Conservation (phyloP, 2,113 vertebrate species). For the Malurus elegans region DNA sequence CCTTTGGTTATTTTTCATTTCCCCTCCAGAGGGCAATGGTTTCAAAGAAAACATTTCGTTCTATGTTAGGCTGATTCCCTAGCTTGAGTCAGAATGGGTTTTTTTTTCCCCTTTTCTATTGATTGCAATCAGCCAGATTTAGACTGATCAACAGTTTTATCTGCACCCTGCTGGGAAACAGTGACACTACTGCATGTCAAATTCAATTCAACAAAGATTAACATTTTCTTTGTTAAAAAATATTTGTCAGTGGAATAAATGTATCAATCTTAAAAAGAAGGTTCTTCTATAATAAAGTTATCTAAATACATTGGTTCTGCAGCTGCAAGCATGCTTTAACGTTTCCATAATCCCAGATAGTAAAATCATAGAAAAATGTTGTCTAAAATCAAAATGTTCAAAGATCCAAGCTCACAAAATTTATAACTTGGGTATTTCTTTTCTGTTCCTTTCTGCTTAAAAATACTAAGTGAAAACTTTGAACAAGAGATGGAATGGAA, state of each 20-base stretch:
- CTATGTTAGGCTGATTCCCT: neutral
- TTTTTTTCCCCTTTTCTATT: neutral
- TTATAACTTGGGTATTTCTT: neutral
- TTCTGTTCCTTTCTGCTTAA: neutral
- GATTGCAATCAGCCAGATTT: neutral
- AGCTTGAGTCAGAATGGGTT: neutral
- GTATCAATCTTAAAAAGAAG: neutral
- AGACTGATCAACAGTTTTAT: neutral
- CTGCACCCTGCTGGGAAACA: neutral
- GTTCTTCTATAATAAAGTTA: neutral
- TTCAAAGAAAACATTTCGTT: conserved; percentile 33
- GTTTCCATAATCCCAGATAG: neutral
- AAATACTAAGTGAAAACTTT: neutral
- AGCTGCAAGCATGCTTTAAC: neutral
- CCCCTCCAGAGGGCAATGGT: conserved; percentile 63
- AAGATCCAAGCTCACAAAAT: neutral
- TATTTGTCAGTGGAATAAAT: neutral
- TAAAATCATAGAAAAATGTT: neutral
- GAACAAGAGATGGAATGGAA: neutral
- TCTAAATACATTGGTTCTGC: neutral
- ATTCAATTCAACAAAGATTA: neutral
- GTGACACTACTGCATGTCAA: neutral
- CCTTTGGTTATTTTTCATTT: conserved; percentile 17
- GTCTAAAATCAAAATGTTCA: neutral
- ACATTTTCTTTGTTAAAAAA: neutral